Conservation (phyloP, 2,797 vertebrate genomes). For the Allobates femoralis region DNA sequence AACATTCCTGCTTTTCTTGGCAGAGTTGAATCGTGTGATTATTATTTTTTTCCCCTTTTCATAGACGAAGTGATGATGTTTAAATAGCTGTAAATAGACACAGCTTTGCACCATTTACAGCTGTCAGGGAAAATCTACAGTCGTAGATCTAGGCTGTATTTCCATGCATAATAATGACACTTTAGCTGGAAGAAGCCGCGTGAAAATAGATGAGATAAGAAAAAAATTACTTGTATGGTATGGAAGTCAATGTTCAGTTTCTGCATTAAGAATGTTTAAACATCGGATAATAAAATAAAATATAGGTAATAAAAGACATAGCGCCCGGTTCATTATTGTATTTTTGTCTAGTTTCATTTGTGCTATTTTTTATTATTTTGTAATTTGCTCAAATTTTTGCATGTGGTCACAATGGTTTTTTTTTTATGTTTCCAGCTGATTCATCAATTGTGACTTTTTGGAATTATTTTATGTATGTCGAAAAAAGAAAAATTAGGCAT, state of each 20-base stretch:
- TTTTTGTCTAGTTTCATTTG: too few relatives aligned
- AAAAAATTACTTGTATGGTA: background rate
- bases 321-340: background rate
- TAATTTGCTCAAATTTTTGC: too few relatives aligned
- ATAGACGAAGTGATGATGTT: slow-evolving; percentile 10
- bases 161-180: background rate
- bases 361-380: too few relatives aligned
- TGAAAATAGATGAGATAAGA: slow-evolving; percentile 19
- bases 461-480: too few relatives aligned
- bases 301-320: background rate
- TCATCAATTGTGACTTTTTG: too few relatives aligned
- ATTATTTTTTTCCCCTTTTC: slow-evolving; percentile 21
- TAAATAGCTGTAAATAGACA: slow-evolving; percentile 51
- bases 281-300: background rate
- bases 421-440: too few relatives aligned
- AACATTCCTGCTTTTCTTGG: slow-evolving; percentile 39
- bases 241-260: background rate
- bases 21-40: slow-evolving; percentile 47
- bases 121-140: slow-evolving; percentile 46
- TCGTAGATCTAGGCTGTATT: background rate
- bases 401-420: too few relatives aligned
- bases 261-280: background rate
- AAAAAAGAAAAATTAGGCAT: too few relatives aligned
- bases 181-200: background rate
- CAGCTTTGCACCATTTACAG: slow-evolving; percentile 50